phyloP scores from a whole-genome alignment of 2,113 vertebrate species.

The Mus pahari region DNA sequence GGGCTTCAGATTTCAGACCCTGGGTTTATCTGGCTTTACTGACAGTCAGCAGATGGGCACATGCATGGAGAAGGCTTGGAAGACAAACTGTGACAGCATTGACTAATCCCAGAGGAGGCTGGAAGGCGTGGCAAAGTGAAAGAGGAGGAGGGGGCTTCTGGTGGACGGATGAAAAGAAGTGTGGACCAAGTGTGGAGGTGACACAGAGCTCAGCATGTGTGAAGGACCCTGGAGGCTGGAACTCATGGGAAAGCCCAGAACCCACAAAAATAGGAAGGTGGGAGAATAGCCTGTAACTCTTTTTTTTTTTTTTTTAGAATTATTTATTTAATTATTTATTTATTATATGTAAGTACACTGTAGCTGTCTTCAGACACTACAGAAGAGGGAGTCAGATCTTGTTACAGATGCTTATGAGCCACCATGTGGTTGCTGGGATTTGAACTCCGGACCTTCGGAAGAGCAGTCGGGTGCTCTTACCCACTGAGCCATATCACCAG shows the following conservation, averaged over 20 bases:
- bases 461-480: too few species aligned
- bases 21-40: neutral
- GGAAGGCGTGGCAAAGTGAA: neutral
- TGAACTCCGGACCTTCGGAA: too few species aligned
- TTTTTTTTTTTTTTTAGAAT: too few species aligned
- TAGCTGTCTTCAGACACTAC: too few species aligned
- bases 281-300: neutral
- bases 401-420: too few species aligned
- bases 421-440: too few species aligned
- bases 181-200: neutral
- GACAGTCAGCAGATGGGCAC: neutral
- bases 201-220: too few species aligned
- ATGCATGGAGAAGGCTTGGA: neutral
- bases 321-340: too few species aligned
- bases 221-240: accelerated
- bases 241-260: neutral
- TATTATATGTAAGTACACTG: too few species aligned
- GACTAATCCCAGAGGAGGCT: neutral
- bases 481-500: too few species aligned
- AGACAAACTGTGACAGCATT: neutral
- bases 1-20: neutral
- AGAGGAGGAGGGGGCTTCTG: neutral
- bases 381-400: too few species aligned
- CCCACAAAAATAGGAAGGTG: neutral
- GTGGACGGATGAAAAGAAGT: neutral